phyloP scores from a whole-genome alignment of 2,888 invertebrate genomes.

The Subacronicta megacephala region DNA sequence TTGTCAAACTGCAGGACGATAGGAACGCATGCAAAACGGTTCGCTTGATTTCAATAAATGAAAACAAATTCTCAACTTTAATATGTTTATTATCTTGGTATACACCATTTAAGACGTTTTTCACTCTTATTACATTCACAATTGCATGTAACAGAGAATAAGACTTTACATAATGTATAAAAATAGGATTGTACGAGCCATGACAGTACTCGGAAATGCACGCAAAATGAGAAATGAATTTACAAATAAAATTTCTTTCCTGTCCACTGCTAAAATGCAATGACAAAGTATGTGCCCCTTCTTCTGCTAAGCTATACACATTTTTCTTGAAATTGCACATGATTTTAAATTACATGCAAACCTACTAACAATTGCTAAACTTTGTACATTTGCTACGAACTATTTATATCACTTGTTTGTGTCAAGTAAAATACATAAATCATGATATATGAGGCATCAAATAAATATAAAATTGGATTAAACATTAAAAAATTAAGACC shows the following conservation, averaged over 20 bases:
- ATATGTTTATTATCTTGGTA: conserved; percentile 87
- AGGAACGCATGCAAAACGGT: too few relatives aligned
- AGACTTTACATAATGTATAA: conserved; percentile 89
- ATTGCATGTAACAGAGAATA: conserved; percentile 86
- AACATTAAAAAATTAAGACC: conserved; percentile 74
- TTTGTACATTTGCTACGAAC: conserved; percentile 86
- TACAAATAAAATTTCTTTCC: conserved; percentile 80
- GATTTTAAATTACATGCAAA: conserved; percentile 85
- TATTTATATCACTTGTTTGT: conserved; percentile 83
- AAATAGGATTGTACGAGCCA: conserved; percentile 88
- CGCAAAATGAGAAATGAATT: conserved; percentile 84
- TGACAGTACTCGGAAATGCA: conserved; percentile 84
- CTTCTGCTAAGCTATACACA: conserved; percentile 76
- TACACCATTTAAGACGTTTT: conserved; percentile 83
- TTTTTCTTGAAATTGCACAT: conserved; percentile 83
- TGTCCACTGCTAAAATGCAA: conserved; percentile 87
- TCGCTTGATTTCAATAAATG: conserved; percentile 10
- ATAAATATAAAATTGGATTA: conserved; percentile 81
- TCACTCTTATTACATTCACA: conserved; percentile 83
- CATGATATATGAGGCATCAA: conserved; percentile 73
- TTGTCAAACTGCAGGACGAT: too few relatives aligned
- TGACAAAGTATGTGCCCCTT: conserved; percentile 80
- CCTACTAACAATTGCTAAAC: conserved; percentile 81
- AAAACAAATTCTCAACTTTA: conserved; percentile 74
- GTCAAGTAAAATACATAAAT: conserved; percentile 75